Base-by-base conservation (phyloP, 2,797 vertebrate genomes). In the Ambastaia sidthimunki region DNA sequence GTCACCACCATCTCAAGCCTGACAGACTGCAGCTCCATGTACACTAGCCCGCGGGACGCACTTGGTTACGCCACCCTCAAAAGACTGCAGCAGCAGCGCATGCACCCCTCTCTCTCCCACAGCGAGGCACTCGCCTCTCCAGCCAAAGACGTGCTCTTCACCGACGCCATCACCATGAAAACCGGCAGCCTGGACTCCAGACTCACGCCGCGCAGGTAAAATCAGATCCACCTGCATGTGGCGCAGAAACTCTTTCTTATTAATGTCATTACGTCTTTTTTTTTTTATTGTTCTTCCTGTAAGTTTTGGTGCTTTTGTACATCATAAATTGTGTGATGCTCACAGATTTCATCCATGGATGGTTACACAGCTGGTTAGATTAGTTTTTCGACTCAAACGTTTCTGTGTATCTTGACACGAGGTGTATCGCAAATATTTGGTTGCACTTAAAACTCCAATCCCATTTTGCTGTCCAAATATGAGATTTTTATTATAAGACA, bases 91-190 rank as follows among this genome's bases (percentile, higher is more conserved):
- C 98, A 99, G 85, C 97, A 99, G 90, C 95, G 98, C 81, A 98
- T 99, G 91, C 97, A 99, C 86, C 95, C 96, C 0, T 98, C 97
- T 21, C 84, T 99, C 76, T 99, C 97, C 23, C 97, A 98, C 87
- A 99, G 97, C 0, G 97, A 99, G 90, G 97, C 96, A 0, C 89
- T 99, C 66, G 96, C 97, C 23, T 99, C 98, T 9, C 97, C 97
- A 7, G 98, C 97, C 83, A 99, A 99, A 92, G 97, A 99, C 0
- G 97, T 99, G 74, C 93, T 99, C 23, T 99, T 99, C 84, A 97
- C 97, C 0, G 97, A 99, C 88, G 96, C 97, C 82, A 99, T 99
- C 90, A 98, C 97, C 5, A 99, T 99, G 97, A 99, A 99, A 91
- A 97, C 96, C 0, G 96, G 96, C 87, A 99, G 97, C 90, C 92